These are phyloP conservation scores for Cotesia vestalis DNA, from an alignment of 1,140 invertebrate species.

Conservation along the genomic window DNA sequence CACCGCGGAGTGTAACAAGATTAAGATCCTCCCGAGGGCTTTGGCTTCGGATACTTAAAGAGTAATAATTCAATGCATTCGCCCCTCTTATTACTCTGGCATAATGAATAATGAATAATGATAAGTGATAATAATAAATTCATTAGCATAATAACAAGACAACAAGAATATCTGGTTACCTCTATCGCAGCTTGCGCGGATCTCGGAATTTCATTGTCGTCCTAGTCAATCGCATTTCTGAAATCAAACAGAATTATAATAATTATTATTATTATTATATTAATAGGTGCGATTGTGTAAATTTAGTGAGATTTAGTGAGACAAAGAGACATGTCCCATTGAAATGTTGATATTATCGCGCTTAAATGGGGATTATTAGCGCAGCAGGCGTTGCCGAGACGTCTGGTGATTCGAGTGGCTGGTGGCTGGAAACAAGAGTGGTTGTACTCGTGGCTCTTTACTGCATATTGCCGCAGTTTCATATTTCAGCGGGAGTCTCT, in stretches of 20 bases:
- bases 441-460: slow-evolving; percentile 44
- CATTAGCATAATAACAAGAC: not conserved
- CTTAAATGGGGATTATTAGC: slow-evolving; percentile 45
- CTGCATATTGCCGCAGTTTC: slow-evolving; percentile 50
- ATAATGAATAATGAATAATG: slow-evolving; percentile 1
- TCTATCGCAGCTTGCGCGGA: slow-evolving; percentile 25
- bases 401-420: slow-evolving; percentile 6
- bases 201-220: slow-evolving; percentile 21
- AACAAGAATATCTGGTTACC: slow-evolving; percentile 26
- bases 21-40: slow-evolving; percentile 23
- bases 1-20: slow-evolving; percentile 26
- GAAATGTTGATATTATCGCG: slow-evolving; percentile 7
- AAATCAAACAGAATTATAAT: not conserved
- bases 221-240: not conserved
- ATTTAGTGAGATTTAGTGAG: slow-evolving; percentile 4
- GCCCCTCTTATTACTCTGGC: slow-evolving; percentile 38
- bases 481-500: slow-evolving; percentile 40
- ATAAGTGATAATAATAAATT: too few relatives aligned
- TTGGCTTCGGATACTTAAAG: slow-evolving; percentile 18
- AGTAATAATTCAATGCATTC: slow-evolving; percentile 18
- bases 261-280: not conserved
- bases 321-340: slow-evolving; percentile 15
- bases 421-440: slow-evolving; percentile 38
- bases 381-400: slow-evolving; percentile 28
- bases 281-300: not conserved